A percentile compares a stretch with the other conserved stretches of the same genome.
Evolutionary conservation across 2,888 invertebrate species (phyloP).

Genomic region (Hecatera dysodea): DNA sequence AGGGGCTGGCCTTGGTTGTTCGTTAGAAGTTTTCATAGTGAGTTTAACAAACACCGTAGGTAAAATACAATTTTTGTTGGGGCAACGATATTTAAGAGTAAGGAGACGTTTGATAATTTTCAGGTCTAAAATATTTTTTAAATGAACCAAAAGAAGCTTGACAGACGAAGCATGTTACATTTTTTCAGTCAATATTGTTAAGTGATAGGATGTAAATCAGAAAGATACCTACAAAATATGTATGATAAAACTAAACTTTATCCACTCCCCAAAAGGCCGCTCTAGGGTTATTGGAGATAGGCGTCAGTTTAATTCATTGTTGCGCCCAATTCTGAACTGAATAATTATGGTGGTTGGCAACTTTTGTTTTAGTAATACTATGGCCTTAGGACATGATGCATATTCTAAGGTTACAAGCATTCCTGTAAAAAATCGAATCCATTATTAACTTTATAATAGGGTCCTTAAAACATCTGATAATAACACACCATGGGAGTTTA

Average conservation of each 20-base stretch:
- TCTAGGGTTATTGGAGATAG: constrained; percentile 10
- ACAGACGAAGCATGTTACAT: neutral
- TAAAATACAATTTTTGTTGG: constrained; percentile 35
- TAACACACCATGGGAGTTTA: constrained; percentile 70
- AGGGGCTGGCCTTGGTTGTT: constrained; percentile 62
- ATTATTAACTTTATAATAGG: constrained; percentile 73
- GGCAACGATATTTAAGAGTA: constrained; percentile 17
- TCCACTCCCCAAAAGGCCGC: neutral
- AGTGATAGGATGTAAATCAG: neutral
- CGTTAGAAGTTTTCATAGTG: constrained; percentile 63
- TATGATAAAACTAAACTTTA: neutral
- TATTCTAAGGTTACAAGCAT: constrained; percentile 53
- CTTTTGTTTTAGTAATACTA: constrained; percentile 43
- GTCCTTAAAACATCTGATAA: constrained; percentile 73
- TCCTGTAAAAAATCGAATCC: constrained; percentile 65
- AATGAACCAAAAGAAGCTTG: no score
- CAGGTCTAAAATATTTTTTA: neutral
- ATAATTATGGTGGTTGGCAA: constrained; percentile 46
- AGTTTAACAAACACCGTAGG: constrained; percentile 62
- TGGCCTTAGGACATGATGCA: constrained; percentile 56
- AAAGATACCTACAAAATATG: neutral
- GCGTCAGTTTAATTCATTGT: constrained; percentile 17
- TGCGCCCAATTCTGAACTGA: constrained; percentile 7
- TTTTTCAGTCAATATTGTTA: neutral
- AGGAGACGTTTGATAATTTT: constrained; percentile 14